These are phyloP conservation scores for Vanessa cardui DNA, from an alignment of 2,888 invertebrate genomes.

Conservation along the genomic window DNA sequence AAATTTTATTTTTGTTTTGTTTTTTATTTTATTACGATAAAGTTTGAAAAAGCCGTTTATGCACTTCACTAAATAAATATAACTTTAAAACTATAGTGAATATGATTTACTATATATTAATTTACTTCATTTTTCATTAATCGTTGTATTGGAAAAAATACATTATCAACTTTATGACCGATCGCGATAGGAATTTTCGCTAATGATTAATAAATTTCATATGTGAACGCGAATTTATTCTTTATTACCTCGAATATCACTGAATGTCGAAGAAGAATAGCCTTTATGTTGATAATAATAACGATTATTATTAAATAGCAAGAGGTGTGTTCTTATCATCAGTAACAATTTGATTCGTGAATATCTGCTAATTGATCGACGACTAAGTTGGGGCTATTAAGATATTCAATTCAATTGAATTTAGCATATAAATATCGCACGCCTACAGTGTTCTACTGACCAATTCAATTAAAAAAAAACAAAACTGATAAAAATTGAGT, in stretches of 20 bases:
- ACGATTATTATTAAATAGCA: slow-evolving; percentile 35
- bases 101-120: too few species aligned
- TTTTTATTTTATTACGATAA: too few species aligned
- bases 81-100: neutral
- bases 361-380: slow-evolving; percentile 67
- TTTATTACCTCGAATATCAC: slow-evolving; percentile 1
- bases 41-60: too few species aligned
- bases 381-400: slow-evolving; percentile 49
- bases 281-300: slow-evolving; percentile 13
- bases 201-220: neutral
- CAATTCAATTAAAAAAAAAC: neutral
- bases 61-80: too few species aligned
- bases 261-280: slow-evolving; percentile 1
- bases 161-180: neutral
- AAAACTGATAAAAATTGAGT: neutral
- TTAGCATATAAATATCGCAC: slow-evolving; percentile 61
- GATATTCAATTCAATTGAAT: slow-evolving; percentile 55
- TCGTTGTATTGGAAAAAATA: neutral
- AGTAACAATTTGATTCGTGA: slow-evolving; percentile 63
- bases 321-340: slow-evolving; percentile 67
- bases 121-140: neutral
- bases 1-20: too few species aligned
- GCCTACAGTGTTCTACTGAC: slow-evolving; percentile 51
- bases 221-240: neutral
- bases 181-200: neutral